Conservation (phyloP, 2,113 vertebrate species). For the Aspidoscelis tigris region DNA sequence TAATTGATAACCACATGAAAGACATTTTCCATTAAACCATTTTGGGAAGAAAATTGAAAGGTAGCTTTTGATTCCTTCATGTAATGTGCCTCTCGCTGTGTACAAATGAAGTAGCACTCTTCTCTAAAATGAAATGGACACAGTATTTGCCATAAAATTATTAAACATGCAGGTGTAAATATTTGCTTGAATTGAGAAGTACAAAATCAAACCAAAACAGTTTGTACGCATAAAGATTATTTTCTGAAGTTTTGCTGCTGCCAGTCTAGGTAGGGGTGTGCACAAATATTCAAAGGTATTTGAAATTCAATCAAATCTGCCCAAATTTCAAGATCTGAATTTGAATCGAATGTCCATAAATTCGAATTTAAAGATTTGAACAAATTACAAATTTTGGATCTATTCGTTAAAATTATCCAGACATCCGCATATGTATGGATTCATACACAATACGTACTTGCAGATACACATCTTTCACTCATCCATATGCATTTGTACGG, state of each 20-base stretch:
- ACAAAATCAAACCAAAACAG: background rate
- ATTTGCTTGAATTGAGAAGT: background rate
- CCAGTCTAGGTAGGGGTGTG: background rate
- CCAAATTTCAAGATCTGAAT: too few relatives aligned
- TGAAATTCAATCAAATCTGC: too few relatives aligned
- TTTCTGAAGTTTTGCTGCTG: background rate
- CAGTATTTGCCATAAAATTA: background rate
- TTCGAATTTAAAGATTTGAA: too few relatives aligned
- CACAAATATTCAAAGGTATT: too few relatives aligned
- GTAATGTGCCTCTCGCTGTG: slow-evolving; percentile 23
- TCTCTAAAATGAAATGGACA: slow-evolving; percentile 30
- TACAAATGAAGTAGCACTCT: background rate
- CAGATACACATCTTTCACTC: too few relatives aligned
- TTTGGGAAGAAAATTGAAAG: slow-evolving; percentile 56
- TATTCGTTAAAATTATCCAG: too few relatives aligned
- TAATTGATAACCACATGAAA: slow-evolving; percentile 64
- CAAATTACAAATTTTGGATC: too few relatives aligned
- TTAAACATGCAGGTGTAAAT: background rate
- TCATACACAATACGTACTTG: too few relatives aligned
- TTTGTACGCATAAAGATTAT: background rate
- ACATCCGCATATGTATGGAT: too few relatives aligned
- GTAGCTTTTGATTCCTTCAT: slow-evolving; percentile 41
- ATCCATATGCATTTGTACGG: too few relatives aligned
- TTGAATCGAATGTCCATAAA: too few relatives aligned
- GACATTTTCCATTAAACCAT: slow-evolving; percentile 49